Evolutionary conservation across 2,888 invertebrate genomes (phyloP).

Genomic region (Eutolmus rufibarbis): DNA sequence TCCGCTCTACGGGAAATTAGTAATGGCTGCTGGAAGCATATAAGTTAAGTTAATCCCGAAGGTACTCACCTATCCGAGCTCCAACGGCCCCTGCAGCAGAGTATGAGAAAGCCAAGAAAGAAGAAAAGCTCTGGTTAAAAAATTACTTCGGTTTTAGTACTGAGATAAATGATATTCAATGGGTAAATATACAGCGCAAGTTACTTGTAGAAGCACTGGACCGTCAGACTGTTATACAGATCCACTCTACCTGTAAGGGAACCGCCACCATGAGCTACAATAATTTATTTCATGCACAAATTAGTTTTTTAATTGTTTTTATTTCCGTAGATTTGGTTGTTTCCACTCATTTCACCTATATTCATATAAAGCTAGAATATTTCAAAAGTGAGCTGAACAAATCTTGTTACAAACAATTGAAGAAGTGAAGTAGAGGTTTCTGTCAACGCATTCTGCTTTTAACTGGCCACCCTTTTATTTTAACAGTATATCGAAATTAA

Average conservation of each 20-base stretch:
- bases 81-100: conserved; percentile 68
- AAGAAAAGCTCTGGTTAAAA: conserved; percentile 57
- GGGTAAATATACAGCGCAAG: neutral
- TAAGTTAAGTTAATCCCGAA: neutral
- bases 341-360: neutral
- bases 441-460: neutral
- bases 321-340: neutral
- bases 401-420: neutral
- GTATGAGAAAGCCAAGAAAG: conserved; percentile 50
- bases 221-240: conserved; percentile 20
- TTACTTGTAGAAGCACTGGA: conserved; percentile 27
- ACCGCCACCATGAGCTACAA: neutral
- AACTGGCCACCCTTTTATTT: neutral
- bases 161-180: neutral
- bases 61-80: conserved; percentile 71
- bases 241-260: neutral
- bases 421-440: neutral
- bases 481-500: neutral
- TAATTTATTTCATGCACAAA: neutral
- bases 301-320: neutral
- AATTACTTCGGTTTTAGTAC: conserved; percentile 26
- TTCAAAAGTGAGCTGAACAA: neutral
- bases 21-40: conserved; percentile 14
- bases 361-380: neutral
- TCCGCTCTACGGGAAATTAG: conserved; percentile 1